phyloP scores from a whole-genome alignment of 2,797 vertebrate genomes.

The Phrynocephalus forsythii region DNA sequence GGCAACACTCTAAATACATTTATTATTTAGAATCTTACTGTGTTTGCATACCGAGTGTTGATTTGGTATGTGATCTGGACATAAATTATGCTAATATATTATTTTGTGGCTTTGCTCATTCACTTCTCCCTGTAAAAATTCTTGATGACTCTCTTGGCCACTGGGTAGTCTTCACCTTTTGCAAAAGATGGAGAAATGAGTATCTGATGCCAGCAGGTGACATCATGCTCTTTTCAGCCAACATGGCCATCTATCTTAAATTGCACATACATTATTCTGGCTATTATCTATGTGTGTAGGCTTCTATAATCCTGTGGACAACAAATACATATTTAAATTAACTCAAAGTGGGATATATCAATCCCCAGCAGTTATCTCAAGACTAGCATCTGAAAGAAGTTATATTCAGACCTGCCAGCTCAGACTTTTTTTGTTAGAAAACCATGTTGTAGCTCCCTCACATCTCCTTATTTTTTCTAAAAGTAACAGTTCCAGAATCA shows the following conservation, averaged over 20 bases:
- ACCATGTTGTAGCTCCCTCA: neutral
- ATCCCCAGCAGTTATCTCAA: neutral
- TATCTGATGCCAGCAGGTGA: neutral
- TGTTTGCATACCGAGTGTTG: too few relatives aligned
- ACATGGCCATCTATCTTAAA: neutral
- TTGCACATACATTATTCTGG: neutral
- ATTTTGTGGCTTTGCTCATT: too few relatives aligned
- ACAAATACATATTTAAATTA: neutral
- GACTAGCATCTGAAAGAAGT: neutral
- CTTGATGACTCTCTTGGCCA: too few relatives aligned
- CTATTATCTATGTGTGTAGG: neutral
- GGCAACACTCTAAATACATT: too few relatives aligned
- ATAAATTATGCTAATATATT: too few relatives aligned
- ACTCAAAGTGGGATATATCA: neutral
- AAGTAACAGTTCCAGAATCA: neutral
- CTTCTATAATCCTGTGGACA: neutral
- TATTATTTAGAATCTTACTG: too few relatives aligned
- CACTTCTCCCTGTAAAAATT: too few relatives aligned
- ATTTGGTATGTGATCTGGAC: too few relatives aligned
- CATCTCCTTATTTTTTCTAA: neutral
- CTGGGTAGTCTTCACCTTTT: neutral
- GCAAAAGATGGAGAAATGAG: neutral
- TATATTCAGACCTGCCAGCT: too few relatives aligned
- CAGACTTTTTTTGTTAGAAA: too few relatives aligned
- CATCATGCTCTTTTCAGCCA: neutral